Percentiles rank a stretch among this genome's conserved stretches.
Evolutionary conservation across 1,140 invertebrate species (phyloP).

Genomic region (Drosophila aff.): DNA sequence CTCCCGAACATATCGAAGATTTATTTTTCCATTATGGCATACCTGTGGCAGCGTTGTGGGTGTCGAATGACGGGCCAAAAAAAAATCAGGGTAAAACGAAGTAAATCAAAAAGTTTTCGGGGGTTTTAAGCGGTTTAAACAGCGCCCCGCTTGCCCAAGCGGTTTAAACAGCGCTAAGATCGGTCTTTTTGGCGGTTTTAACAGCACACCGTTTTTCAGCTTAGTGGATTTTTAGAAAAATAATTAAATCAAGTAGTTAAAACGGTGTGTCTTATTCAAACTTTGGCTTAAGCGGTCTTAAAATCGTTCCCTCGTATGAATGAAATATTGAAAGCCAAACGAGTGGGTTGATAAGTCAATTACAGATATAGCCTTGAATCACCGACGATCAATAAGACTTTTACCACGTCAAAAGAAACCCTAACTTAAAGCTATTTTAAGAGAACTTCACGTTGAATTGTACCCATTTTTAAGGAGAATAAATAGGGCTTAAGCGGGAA

Average conservation of each 20-base stretch:
- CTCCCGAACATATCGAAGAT: constrained; percentile 61
- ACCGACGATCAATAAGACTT: constrained; percentile 9
- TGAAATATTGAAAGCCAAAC: constrained; percentile 14
- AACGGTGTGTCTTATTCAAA: background rate
- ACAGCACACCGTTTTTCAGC: constrained; percentile 23
- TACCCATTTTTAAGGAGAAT: background rate
- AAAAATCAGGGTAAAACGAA: constrained; percentile 19
- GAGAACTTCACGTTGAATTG: background rate
- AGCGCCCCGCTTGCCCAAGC: constrained; percentile 12
- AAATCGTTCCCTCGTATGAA: background rate
- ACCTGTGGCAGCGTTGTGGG: constrained; percentile 74
- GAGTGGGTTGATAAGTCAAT: constrained; percentile 53
- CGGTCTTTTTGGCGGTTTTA: constrained; percentile 44
- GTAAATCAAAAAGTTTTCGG: constrained; percentile 38
- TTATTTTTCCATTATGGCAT: constrained; percentile 81
- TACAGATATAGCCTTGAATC: constrained; percentile 39
- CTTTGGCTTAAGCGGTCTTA: constrained; percentile 28
- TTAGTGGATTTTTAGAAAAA: constrained; percentile 15
- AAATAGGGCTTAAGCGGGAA: background rate
- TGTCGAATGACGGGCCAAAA: constrained; percentile 67
- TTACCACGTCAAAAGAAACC: constrained; percentile 25
- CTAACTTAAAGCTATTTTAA: background rate
- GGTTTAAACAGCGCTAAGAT: constrained; percentile 29
- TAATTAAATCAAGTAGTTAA: constrained; percentile 30
- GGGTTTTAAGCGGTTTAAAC: constrained; percentile 35